Evolutionary conservation across 1,140 invertebrate species (phyloP).

Genomic region (Drosophila kepulauana): DNA sequence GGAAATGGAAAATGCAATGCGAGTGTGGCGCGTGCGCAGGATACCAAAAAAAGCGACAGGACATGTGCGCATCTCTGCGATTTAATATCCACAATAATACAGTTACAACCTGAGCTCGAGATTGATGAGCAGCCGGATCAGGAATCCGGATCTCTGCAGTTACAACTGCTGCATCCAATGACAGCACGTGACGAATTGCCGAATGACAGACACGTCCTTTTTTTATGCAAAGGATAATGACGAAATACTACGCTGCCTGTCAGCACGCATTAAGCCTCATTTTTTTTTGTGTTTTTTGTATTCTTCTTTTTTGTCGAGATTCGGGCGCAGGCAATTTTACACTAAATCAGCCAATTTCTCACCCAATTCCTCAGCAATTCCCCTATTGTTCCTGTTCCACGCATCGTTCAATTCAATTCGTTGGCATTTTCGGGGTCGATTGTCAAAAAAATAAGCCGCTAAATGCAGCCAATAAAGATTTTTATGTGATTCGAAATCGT

Average conservation of each 20-base stretch:
- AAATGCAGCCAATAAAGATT: constrained; percentile 55
- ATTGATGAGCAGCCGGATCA: constrained; percentile 53
- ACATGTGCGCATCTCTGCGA: not conserved
- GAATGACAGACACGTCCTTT: constrained; percentile 18
- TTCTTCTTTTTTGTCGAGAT: constrained; percentile 4
- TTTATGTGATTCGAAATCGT: constrained; percentile 40
- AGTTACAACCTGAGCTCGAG: constrained; percentile 70
- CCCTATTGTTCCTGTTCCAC: constrained; percentile 52
- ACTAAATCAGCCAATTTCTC: constrained; percentile 79
- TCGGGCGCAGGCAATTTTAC: constrained; percentile 61
- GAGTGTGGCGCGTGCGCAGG: constrained; percentile 55
- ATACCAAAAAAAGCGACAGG: not conserved
- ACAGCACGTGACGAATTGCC: constrained; percentile 74
- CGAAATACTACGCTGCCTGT: constrained; percentile 53
- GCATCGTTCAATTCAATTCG: constrained; percentile 11
- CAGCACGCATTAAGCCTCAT: constrained; percentile 53
- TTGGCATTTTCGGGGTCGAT: constrained; percentile 58
- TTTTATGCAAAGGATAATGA: constrained; percentile 46
- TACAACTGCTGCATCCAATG: constrained; percentile 24
- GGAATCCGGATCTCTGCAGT: not conserved
- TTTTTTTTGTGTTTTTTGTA: constrained; percentile 37
- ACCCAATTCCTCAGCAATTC: constrained; percentile 59
- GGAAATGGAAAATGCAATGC: constrained; percentile 27
- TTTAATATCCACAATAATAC: constrained; percentile 43
- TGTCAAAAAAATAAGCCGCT: constrained; percentile 56